Evolutionary conservation across 2,888 invertebrate species (phyloP).

Genomic region (Hydrotaea diabolus): DNA sequence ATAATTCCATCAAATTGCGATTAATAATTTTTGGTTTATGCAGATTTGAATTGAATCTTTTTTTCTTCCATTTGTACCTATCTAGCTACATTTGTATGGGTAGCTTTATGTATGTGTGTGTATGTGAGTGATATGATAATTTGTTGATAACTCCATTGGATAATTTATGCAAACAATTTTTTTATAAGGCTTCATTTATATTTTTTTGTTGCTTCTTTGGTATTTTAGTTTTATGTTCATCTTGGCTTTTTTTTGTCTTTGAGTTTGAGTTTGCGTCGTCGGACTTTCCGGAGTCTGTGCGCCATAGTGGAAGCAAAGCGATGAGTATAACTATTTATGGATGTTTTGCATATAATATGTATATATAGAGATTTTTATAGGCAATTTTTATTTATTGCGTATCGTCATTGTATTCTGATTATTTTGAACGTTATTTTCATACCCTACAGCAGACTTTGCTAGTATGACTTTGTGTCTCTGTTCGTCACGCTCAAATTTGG

Average conservation of each 20-base stretch:
- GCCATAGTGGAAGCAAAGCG: not conserved
- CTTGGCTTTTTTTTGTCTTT: not conserved
- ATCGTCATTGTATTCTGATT: not conserved
- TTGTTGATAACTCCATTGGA: slow-evolving; percentile 16
- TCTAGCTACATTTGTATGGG: not conserved
- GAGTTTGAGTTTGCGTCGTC: not conserved
- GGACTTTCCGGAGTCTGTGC: not conserved
- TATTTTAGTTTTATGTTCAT: not conserved
- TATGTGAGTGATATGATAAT: slow-evolving; percentile 6
- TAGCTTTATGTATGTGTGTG: not conserved
- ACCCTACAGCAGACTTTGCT: no score
- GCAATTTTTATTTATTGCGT: slow-evolving; percentile 17
- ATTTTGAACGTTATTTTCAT: no score
- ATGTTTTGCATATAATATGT: not conserved
- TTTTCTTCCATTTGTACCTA: not conserved
- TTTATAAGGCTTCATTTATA: slow-evolving; percentile 25
- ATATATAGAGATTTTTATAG: slow-evolving; percentile 7
- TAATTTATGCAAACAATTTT: slow-evolving; percentile 43
- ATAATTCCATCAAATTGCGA: slow-evolving; percentile 45
- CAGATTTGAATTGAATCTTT: slow-evolving; percentile 3
- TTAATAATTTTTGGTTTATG: slow-evolving; percentile 46
- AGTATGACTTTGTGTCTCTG: no score
- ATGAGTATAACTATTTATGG: slow-evolving; percentile 3
- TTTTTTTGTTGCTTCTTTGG: not conserved
- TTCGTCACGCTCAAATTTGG: no score